Percentiles rank a stretch among this genome's conserved stretches.
Conservation (phyloP, 2,888 invertebrate species). For the Dasypolia templi region DNA sequence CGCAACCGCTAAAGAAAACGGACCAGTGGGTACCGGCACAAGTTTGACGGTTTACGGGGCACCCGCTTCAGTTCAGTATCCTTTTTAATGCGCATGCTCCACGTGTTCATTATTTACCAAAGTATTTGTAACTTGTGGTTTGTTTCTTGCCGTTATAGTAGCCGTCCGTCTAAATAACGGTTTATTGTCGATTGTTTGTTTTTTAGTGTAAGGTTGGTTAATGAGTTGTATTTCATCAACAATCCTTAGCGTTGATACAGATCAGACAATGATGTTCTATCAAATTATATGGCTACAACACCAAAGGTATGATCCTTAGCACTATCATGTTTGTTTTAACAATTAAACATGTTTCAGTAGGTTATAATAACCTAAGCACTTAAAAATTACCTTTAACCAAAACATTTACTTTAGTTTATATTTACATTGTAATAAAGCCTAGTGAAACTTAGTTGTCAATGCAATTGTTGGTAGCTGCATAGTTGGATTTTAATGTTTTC, state of each 20-base stretch:
- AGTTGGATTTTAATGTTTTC: slow-evolving; percentile 2
- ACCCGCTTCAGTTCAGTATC: slow-evolving; percentile 83
- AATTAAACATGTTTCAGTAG: neutral
- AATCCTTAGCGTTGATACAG: slow-evolving; percentile 77
- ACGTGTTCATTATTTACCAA: slow-evolving; percentile 76
- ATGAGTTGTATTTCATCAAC: slow-evolving; percentile 43
- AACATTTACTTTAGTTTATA: neutral
- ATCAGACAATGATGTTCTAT: slow-evolving; percentile 85
- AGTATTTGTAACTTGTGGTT: slow-evolving; percentile 47
- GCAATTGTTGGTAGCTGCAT: neutral
- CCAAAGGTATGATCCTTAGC: slow-evolving; percentile 78
- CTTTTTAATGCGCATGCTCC: slow-evolving; percentile 79
- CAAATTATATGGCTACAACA: slow-evolving; percentile 84
- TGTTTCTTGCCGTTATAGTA: slow-evolving; percentile 25
- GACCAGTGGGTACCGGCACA: slow-evolving; percentile 81
- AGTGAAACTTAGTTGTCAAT: neutral
- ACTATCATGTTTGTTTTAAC: slow-evolving; percentile 5
- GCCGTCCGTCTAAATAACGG: slow-evolving; percentile 43
- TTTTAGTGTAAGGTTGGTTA: slow-evolving; percentile 35
- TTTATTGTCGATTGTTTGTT: slow-evolving; percentile 53
- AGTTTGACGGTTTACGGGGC: slow-evolving; percentile 83
- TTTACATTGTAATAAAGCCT: neutral
- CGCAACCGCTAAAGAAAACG: slow-evolving; percentile 81
- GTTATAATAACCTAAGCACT: slow-evolving; percentile 45
- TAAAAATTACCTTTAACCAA: neutral